Evolutionary conservation across 2,888 invertebrate species (phyloP).

Genomic region (Chrysotoxum bicinctum): DNA sequence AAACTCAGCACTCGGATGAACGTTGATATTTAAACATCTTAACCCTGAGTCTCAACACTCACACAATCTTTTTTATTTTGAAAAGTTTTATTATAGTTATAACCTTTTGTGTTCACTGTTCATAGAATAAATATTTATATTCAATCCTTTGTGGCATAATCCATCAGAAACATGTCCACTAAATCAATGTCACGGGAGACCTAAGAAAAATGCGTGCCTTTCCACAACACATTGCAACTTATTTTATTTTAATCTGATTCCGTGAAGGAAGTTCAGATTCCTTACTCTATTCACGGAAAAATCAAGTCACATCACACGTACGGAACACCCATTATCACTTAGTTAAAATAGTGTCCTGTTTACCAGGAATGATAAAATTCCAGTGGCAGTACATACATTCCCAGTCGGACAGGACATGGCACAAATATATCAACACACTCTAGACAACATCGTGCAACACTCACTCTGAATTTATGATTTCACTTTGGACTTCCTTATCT

Average conservation of each 20-base stretch:
- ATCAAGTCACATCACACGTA: constrained; percentile 56
- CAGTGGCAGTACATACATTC: constrained; percentile 48
- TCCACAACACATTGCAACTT: neutral
- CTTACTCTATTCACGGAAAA: neutral
- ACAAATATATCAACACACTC: constrained; percentile 28
- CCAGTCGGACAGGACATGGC: constrained; percentile 42
- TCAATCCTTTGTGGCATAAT: too few relatives aligned
- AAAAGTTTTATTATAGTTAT: too few relatives aligned
- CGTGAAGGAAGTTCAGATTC: neutral
- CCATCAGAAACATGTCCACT: too few relatives aligned
- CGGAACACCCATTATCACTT: constrained; percentile 66
- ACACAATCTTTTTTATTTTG: too few relatives aligned
- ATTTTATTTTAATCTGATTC: neutral
- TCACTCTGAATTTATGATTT: constrained; percentile 70
- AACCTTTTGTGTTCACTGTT: too few relatives aligned
- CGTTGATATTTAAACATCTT: too few relatives aligned
- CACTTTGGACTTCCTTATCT: constrained; percentile 61
- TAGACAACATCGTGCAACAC: constrained; percentile 9
- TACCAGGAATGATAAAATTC: constrained; percentile 21
- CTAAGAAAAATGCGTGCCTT: too few relatives aligned
- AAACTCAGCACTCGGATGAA: too few relatives aligned
- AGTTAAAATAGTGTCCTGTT: constrained; percentile 30
- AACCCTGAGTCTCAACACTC: too few relatives aligned
- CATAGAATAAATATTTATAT: too few relatives aligned
- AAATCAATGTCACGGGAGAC: too few relatives aligned